phyloP scores from a whole-genome alignment of 2,113 vertebrate species.

The Phalacrocorax aristotelis region DNA sequence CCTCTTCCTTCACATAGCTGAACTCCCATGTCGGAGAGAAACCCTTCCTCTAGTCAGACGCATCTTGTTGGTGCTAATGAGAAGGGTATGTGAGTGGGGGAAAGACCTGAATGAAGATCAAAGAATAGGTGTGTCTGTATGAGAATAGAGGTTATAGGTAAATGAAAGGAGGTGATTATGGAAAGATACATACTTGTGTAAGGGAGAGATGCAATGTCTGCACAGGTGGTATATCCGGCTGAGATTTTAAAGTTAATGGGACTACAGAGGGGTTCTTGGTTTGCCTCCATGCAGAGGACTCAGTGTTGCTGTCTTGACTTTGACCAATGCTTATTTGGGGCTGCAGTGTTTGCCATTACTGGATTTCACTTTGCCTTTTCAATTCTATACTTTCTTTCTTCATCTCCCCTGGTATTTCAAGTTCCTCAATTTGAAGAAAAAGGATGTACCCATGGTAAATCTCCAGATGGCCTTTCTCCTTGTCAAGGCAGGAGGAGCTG shows the following conservation, averaged over 20 bases:
- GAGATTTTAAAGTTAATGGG: neutral
- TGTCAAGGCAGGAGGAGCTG: neutral
- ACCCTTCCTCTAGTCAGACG: neutral
- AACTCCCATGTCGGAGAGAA: neutral
- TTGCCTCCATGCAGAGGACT: neutral
- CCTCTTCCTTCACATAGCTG: neutral
- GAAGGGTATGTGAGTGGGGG: constrained; percentile 7
- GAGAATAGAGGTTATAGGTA: constrained; percentile 59
- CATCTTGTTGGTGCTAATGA: constrained; percentile 12
- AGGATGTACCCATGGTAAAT: neutral
- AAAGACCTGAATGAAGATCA: constrained; percentile 58
- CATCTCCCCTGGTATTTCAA: neutral
- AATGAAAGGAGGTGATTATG: constrained; percentile 53
- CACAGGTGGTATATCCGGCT: constrained; percentile 21
- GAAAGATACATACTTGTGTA: constrained; percentile 12
- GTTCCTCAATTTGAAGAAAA: neutral
- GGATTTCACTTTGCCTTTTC: neutral
- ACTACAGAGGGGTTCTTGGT: neutral
- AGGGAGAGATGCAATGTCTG: neutral
- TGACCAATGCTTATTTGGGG: neutral
- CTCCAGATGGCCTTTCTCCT: neutral
- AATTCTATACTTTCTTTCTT: neutral
- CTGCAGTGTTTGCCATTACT: neutral
- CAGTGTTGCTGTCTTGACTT: neutral
- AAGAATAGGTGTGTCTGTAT: constrained; percentile 53